Evolutionary conservation across 2,888 invertebrate species (phyloP).

Genomic region (Drosophila eohydei): DNA sequence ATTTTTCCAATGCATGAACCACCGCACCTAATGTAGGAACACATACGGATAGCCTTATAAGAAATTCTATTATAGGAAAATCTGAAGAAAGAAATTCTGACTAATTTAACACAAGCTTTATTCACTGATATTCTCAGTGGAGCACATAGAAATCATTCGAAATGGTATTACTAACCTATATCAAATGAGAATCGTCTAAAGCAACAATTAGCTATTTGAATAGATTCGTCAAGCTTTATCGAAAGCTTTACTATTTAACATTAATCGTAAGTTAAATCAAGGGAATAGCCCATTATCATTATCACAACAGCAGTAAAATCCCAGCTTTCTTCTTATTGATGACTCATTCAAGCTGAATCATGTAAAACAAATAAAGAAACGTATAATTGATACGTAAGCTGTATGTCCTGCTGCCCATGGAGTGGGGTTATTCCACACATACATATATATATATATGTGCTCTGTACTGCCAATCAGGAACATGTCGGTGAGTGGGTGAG

Average conservation of each 20-base stretch:
- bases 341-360: conserved; percentile 30
- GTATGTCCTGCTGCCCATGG: background rate
- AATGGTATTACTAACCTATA: background rate
- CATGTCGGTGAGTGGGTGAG: background rate
- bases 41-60: background rate
- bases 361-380: background rate
- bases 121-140: background rate
- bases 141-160: background rate
- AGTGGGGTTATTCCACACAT: background rate
- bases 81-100: background rate
- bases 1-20: too few species aligned
- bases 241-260: background rate
- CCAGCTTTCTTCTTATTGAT: conserved; percentile 7
- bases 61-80: background rate
- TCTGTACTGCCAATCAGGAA: conserved; percentile 4
- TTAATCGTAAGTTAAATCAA: background rate
- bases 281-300: conserved; percentile 4
- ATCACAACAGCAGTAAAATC: background rate
- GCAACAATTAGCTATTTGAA: too few species aligned
- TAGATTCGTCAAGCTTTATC: background rate
- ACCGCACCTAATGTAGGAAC: background rate
- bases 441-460: background rate
- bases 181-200: too few species aligned
- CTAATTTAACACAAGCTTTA: background rate
- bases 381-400: background rate